A percentile compares a stretch with the other conserved stretches of the same genome.
Evolutionary conservation across 2,888 invertebrate genomes (phyloP).

Genomic region (Limnephilus auricula): DNA sequence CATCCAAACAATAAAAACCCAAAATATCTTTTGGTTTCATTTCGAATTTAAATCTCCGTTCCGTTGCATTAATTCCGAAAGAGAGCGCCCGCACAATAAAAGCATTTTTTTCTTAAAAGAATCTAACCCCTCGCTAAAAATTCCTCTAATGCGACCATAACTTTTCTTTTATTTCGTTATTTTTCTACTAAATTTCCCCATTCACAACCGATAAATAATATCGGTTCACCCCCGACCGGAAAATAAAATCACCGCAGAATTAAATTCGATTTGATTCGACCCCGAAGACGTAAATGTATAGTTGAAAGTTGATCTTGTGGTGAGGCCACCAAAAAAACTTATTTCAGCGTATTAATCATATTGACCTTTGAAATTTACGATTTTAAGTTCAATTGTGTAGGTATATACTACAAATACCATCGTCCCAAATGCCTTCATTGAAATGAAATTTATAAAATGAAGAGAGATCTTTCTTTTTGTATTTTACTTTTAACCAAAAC

Average conservation of each 20-base stretch:
- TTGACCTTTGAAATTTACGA: neutral
- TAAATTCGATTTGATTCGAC: slow-evolving; percentile 42
- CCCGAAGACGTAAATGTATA: neutral
- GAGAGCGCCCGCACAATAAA: slow-evolving; percentile 10
- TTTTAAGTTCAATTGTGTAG: neutral
- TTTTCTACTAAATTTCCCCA: slow-evolving; percentile 66
- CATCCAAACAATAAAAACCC: neutral
- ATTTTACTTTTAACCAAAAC: too few relatives aligned
- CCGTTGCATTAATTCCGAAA: slow-evolving; percentile 17
- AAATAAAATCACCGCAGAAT: slow-evolving; percentile 52
- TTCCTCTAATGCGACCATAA: slow-evolving; percentile 63
- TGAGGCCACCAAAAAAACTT: neutral
- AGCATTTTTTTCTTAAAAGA: neutral
- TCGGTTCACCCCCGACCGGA: slow-evolving; percentile 44
- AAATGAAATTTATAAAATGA: too few relatives aligned
- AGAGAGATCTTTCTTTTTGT: too few relatives aligned
- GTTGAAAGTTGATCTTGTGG: neutral
- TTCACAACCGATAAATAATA: slow-evolving; percentile 64
- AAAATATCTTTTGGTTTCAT: neutral
- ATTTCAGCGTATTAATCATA: neutral
- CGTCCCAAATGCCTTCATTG: too few relatives aligned
- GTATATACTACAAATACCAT: neutral
- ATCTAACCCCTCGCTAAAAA: slow-evolving; percentile 57
- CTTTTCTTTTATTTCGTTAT: slow-evolving; percentile 64
- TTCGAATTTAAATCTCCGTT: slow-evolving; percentile 14